Percentiles rank a stretch among this genome's conserved stretches.
These are phyloP conservation scores for Nanorana parkeri DNA, from an alignment of 2,113 vertebrate species.

Conservation along the genomic window DNA sequence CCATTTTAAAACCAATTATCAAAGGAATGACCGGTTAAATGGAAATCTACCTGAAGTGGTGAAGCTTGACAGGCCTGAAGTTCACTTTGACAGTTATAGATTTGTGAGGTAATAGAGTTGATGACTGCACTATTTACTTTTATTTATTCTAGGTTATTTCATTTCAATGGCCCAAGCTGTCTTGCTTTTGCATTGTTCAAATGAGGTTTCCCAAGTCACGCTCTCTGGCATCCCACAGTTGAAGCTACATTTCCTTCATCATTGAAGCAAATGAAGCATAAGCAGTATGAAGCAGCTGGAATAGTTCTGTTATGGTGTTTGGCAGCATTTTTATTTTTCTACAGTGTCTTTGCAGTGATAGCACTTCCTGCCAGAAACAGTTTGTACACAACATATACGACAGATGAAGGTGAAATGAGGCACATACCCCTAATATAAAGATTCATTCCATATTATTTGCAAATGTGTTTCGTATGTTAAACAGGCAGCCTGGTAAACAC, in stretches of 20 bases:
- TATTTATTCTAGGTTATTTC: slow-evolving; percentile 44
- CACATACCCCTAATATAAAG: slow-evolving; percentile 34
- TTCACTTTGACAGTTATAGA: slow-evolving; percentile 42
- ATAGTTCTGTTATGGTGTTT: slow-evolving; percentile 32
- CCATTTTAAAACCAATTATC: slow-evolving; percentile 42
- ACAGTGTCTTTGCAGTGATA: slow-evolving; percentile 23
- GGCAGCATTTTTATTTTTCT: slow-evolving; percentile 47
- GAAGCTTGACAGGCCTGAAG: slow-evolving; percentile 35
- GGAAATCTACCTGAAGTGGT: slow-evolving; percentile 41
- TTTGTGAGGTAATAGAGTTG: slow-evolving; percentile 46
- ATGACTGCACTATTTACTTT: slow-evolving; percentile 35
- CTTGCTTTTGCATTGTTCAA: slow-evolving; percentile 14
- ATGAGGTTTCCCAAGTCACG: slow-evolving; percentile 35
- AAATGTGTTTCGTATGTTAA: slow-evolving; percentile 21
- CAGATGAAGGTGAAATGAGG: slow-evolving; percentile 35
- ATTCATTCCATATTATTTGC: slow-evolving; percentile 20
- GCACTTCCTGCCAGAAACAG: slow-evolving; percentile 27
- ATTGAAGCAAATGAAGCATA: slow-evolving; percentile 45
- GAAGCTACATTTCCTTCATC: slow-evolving; percentile 46
- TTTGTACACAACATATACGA: slow-evolving; percentile 43
- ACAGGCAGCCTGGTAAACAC: background rate
- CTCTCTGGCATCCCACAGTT: slow-evolving; percentile 44
- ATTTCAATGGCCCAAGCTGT: slow-evolving; percentile 39
- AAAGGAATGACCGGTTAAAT: slow-evolving; percentile 41
- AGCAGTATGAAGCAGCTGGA: slow-evolving; percentile 20